phyloP scores from a whole-genome alignment of 1,140 invertebrate species.

The Pseudobourletiella spinata region DNA sequence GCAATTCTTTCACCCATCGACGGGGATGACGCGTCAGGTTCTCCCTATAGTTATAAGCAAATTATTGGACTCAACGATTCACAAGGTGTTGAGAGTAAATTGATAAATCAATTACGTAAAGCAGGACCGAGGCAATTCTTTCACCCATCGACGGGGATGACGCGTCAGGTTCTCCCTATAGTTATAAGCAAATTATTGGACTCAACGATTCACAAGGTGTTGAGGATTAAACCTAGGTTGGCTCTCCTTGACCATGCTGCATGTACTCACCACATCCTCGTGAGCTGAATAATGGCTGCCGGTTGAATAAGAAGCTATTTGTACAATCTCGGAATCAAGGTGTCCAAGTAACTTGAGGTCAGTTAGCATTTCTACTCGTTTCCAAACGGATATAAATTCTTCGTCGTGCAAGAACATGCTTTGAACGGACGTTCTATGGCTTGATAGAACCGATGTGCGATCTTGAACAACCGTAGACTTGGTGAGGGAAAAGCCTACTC shows the following conservation, averaged over 20 bases:
- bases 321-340: background rate
- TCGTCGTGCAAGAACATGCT: background rate
- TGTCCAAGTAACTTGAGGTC: background rate
- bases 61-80: too few species aligned
- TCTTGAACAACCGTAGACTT: background rate
- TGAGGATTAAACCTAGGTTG: too few species aligned
- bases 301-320: background rate
- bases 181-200: background rate
- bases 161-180: background rate
- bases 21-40: too few species aligned
- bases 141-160: too few species aligned
- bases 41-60: too few species aligned
- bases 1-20: background rate
- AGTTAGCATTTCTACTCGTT: background rate
- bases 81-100: too few species aligned
- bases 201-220: background rate
- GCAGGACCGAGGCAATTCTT: background rate
- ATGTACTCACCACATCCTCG: too few species aligned
- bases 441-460: background rate
- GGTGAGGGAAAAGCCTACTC: background rate
- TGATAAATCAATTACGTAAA: background rate
- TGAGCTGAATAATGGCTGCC: background rate
- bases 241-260: too few species aligned
- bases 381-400: background rate
- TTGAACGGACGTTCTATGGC: background rate